phyloP scores from a whole-genome alignment of 2,888 invertebrate species.

The Machimus rusticus region DNA sequence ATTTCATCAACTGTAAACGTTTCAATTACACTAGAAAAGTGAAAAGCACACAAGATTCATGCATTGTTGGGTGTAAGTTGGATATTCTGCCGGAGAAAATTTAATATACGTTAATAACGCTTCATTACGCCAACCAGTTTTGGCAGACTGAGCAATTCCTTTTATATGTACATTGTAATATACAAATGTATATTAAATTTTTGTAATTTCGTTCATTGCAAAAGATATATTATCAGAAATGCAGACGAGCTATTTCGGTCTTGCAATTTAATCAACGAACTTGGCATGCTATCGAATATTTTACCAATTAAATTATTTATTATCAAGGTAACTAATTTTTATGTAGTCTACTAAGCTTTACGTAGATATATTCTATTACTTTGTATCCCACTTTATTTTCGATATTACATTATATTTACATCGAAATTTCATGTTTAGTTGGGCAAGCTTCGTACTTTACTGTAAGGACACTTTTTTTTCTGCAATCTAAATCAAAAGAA shows the following conservation, averaged over 20 bases:
- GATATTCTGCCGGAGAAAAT: neutral
- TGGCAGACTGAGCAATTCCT: neutral
- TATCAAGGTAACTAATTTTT: neutral
- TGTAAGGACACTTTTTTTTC: neutral
- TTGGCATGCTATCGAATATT: neutral
- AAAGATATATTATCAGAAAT: neutral
- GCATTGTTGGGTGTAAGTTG: conserved; percentile 9
- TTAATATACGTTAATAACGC: neutral
- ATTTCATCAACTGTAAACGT: conserved; percentile 17
- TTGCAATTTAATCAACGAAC: neutral
- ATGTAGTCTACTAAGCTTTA: neutral
- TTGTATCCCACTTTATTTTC: too few species aligned
- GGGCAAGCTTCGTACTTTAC: neutral
- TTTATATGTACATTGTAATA: neutral
- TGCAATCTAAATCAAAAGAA: neutral
- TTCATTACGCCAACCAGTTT: neutral
- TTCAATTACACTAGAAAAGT: conserved; percentile 20
- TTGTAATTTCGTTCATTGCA: neutral
- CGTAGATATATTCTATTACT: too few species aligned
- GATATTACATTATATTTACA: too few species aligned
- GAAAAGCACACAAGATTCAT: neutral
- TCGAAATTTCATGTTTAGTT: too few species aligned
- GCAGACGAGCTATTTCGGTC: neutral
- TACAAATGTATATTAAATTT: too few species aligned
- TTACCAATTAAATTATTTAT: neutral